phyloP scores from a whole-genome alignment of 2,797 vertebrate genomes.

The Fundulus diaphanus region DNA sequence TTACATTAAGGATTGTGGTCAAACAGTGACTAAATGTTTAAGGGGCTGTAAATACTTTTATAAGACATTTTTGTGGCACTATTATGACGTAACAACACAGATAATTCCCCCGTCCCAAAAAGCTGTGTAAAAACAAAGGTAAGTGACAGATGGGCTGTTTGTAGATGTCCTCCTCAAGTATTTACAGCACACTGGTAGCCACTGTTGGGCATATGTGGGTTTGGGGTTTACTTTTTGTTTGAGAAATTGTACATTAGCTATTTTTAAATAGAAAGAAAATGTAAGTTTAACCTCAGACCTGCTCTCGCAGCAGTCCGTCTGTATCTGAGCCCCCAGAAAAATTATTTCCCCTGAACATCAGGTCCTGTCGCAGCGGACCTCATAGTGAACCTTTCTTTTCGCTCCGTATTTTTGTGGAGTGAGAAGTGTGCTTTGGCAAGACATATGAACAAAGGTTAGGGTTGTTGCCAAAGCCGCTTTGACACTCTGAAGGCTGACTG shows the following conservation, averaged over 20 bases:
- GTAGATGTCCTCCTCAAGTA: slow-evolving; percentile 47
- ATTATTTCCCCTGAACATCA: slow-evolving; percentile 17
- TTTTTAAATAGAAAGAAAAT: too few species aligned
- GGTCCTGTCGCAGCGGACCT: slow-evolving; percentile 2
- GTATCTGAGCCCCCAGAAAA: slow-evolving; percentile 12
- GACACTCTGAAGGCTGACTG: background rate
- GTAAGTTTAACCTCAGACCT: slow-evolving; percentile 17
- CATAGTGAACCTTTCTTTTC: slow-evolving; percentile 5
- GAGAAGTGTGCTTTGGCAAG: background rate
- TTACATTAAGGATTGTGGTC: background rate
- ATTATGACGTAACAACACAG: background rate
- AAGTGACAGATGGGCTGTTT: slow-evolving; percentile 63
- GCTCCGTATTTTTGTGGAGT: slow-evolving; percentile 7
- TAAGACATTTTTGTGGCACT: background rate
- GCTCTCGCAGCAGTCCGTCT: slow-evolving; percentile 3
- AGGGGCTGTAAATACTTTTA: background rate
- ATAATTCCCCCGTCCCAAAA: slow-evolving; percentile 14
- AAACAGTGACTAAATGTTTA: background rate
- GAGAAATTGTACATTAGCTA: background rate
- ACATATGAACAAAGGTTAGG: background rate
- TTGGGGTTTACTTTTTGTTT: slow-evolving; percentile 20
- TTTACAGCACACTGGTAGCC: slow-evolving; percentile 29
- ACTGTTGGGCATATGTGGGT: slow-evolving; percentile 32
- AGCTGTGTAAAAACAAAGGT: slow-evolving; percentile 37
- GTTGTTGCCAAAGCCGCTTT: background rate